Evolutionary conservation across 2,797 vertebrate species (phyloP).

Genomic region (Sebastes kiyomatsui): DNA sequence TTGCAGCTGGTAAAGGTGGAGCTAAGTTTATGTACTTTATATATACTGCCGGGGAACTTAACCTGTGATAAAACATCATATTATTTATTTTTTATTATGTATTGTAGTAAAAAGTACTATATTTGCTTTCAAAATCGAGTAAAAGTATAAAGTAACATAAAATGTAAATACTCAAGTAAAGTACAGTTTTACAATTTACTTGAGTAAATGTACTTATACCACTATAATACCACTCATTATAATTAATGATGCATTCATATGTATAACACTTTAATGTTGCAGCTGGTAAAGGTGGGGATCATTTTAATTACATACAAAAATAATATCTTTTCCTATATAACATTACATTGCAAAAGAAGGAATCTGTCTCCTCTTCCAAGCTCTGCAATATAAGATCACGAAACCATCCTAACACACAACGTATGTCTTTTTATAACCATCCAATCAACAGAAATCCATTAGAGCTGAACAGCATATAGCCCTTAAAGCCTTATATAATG

Average conservation of each 20-base stretch:
- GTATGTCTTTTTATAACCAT: neutral
- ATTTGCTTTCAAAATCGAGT: too few relatives aligned
- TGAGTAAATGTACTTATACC: too few relatives aligned
- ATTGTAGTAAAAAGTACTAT: accelerated
- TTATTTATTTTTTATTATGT: too few relatives aligned
- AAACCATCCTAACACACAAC: neutral
- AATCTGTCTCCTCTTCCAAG: neutral
- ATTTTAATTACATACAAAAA: neutral
- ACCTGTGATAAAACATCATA: too few relatives aligned
- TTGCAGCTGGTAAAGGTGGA: too few relatives aligned
- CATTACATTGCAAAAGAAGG: neutral
- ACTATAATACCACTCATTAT: neutral
- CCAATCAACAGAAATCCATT: neutral
- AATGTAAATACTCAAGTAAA: too few relatives aligned
- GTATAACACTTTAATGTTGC: neutral
- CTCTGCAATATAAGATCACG: neutral
- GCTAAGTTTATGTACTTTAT: too few relatives aligned
- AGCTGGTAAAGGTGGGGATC: neutral
- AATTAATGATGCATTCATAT: neutral
- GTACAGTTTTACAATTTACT: too few relatives aligned
- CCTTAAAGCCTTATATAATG: neutral
- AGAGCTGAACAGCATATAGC: neutral
- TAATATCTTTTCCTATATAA: neutral
- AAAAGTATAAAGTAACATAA: too few relatives aligned
- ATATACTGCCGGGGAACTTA: too few relatives aligned